Evolutionary conservation across 2,797 vertebrate species (phyloP).

Genomic region (Smutsia temminckii): DNA sequence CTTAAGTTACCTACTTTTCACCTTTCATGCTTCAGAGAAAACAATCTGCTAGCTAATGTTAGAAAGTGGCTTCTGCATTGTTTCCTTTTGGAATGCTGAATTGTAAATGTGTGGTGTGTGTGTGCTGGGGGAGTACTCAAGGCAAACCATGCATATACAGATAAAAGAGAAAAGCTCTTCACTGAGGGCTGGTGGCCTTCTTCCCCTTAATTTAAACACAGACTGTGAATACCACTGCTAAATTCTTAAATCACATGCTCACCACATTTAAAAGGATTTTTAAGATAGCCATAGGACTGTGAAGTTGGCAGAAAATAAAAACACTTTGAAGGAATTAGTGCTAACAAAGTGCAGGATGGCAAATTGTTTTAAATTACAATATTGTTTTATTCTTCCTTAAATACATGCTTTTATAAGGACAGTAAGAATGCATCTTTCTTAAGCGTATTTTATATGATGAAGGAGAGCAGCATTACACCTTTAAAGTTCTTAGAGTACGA

Average conservation of each 20-base stretch:
- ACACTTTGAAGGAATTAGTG: constrained; percentile 44
- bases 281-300: constrained; percentile 34
- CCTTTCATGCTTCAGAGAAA: constrained; percentile 70
- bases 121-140: background rate
- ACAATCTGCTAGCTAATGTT: constrained; percentile 18
- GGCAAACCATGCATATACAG: constrained; percentile 59
- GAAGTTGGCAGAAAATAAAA: constrained; percentile 38
- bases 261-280: constrained; percentile 29
- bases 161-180: constrained; percentile 63
- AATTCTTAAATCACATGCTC: constrained; percentile 60
- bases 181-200: constrained; percentile 36
- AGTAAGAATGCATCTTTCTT: constrained; percentile 41
- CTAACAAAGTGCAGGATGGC: background rate
- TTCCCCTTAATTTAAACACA: constrained; percentile 29
- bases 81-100: constrained; percentile 55
- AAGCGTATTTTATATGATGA: constrained; percentile 45
- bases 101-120: constrained; percentile 54
- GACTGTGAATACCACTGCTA: constrained; percentile 26
- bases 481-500: constrained; percentile 11
- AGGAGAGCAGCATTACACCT: constrained; percentile 12
- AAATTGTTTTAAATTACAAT: constrained; percentile 55
- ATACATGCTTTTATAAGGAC: constrained; percentile 15
- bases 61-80: constrained; percentile 45
- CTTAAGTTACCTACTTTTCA: constrained; percentile 56
- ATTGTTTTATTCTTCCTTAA: constrained; percentile 38